Evolutionary conservation across 2,797 vertebrate genomes (phyloP), one percentile per base, ranked within the genome.

Genomic region (Enteromius treurensis): DNA sequence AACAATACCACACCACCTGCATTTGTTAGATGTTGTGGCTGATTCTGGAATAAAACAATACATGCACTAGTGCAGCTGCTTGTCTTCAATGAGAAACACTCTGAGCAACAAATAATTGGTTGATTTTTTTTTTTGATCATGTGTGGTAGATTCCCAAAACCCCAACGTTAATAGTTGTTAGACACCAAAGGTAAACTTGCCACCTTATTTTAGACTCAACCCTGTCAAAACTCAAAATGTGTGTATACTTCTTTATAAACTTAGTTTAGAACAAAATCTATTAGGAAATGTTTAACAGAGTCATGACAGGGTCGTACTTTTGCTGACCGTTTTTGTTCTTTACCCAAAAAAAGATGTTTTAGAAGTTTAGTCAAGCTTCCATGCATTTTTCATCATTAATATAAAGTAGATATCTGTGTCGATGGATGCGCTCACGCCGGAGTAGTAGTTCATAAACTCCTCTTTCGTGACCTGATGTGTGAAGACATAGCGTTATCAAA

Each of bases 371-470:
- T 95, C 90, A 79, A 96, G 91, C 85, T 95, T 95, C 95, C 96
- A 97, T 78, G 95, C 94, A 0, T 91, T 96, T 89, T 88, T 95
- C 96, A 96, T 96, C 91, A 91, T 91, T 80, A 91, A 45, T 73
- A 91, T 91, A 87, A 91, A 91, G 89, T 91, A 91, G 89, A 95
- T 74, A 11, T 96, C 95, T 0, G 94, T 95, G 83, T 96, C 96
- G 53, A 96, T 95, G 42, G 95, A 96, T 1, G 95, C 95, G 0
- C 95, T 97, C 89, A 96, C 96, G 1, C 95, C 95, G 0, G 96
- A 93, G 2, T 96, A 97, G 93, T 96, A 96, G 92, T 96, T 96
- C 91, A 96, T 90, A 88, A 97, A 97, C 88, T 96, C 95, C 58
- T 97, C 95, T 10, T 90, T 91, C 45, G 96, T 97, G 75, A 97